phyloP scores from a whole-genome alignment of 2,113 vertebrate genomes.

The Ictalurus punctatus region DNA sequence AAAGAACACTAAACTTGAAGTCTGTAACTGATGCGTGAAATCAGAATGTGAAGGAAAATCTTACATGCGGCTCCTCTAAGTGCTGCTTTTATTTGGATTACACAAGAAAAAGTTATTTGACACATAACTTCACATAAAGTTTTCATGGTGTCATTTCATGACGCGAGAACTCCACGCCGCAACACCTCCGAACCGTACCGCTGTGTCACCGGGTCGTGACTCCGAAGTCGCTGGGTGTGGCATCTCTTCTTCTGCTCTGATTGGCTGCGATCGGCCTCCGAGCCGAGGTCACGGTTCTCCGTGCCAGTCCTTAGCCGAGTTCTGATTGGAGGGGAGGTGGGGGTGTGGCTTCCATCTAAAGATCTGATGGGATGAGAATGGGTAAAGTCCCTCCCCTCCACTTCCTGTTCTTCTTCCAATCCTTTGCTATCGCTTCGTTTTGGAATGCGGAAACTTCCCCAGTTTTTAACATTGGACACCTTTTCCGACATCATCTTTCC shows the following conservation, averaged over 20 bases:
- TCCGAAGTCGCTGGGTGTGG: constrained; percentile 78
- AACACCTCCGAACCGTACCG: constrained; percentile 86
- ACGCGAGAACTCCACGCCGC: constrained; percentile 88
- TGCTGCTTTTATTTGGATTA: constrained; percentile 45
- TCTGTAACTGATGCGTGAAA: background rate
- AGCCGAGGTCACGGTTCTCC: constrained; percentile 78
- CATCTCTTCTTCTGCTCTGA: constrained; percentile 83
- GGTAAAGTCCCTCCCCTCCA: constrained; percentile 56
- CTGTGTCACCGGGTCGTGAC: constrained; percentile 74
- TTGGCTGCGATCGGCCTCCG: constrained; percentile 76
- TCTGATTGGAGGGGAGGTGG: constrained; percentile 68
- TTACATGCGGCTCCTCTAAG: constrained; percentile 41
- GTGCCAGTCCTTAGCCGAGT: constrained; percentile 73
- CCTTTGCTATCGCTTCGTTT: constrained; percentile 82
- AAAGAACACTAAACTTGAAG: constrained; percentile 7
- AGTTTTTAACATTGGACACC: constrained; percentile 82
- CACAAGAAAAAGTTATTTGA: constrained; percentile 26
- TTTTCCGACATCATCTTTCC: constrained; percentile 59
- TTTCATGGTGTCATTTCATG: constrained; percentile 71
- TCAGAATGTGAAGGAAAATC: background rate
- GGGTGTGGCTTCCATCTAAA: constrained; percentile 63
- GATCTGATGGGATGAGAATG: constrained; percentile 53
- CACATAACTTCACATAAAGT: constrained; percentile 44
- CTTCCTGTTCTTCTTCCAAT: constrained; percentile 58
- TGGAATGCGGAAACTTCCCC: constrained; percentile 96